phyloP scores from a whole-genome alignment of 2,113 vertebrate species.

The Catagonus wagneri region DNA sequence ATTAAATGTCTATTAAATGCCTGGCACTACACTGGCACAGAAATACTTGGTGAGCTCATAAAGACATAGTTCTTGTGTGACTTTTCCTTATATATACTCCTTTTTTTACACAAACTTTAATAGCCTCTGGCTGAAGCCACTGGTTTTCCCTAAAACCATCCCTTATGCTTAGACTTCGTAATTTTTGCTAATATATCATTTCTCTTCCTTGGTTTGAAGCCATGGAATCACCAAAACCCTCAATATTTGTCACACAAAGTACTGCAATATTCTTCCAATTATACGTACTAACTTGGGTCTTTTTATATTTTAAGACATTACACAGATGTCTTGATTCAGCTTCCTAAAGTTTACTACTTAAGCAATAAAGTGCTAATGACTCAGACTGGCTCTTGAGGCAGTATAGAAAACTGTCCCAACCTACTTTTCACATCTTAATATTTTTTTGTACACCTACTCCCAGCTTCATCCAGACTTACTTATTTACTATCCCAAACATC shows the following conservation, averaged over 20 bases:
- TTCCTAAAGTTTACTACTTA: conserved; percentile 10
- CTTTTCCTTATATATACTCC: background rate
- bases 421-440: background rate
- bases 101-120: background rate
- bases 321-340: background rate
- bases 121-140: background rate
- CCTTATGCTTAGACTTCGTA: background rate
- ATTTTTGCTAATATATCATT: background rate
- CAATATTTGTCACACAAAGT: background rate
- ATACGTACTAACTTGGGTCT: background rate
- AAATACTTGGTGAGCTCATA: background rate
- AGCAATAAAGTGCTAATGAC: background rate
- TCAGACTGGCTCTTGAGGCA: background rate
- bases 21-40: background rate
- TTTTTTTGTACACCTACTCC: background rate
- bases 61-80: background rate
- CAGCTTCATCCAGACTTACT: background rate
- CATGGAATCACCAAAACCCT: background rate
- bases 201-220: background rate
- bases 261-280: background rate
- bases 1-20: background rate
- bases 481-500: background rate
- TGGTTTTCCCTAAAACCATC: background rate
- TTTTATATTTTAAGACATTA: background rate
- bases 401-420: background rate